Conservation (phyloP, 2,888 invertebrate species). For the Liopterus haemorrhoidalis region DNA sequence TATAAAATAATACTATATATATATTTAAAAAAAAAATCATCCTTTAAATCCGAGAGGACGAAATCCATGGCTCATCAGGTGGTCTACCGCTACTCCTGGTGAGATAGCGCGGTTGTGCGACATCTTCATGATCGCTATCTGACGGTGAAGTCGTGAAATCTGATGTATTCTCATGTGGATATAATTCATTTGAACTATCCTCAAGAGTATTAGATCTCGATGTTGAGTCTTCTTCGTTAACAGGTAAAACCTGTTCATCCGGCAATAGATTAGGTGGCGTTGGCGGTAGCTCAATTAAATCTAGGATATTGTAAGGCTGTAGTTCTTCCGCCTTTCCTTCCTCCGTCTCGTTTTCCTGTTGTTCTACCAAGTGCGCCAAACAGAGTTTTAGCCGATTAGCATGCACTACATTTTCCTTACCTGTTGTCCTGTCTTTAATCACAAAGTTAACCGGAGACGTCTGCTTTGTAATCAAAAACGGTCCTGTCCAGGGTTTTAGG, state of each 20-base stretch:
- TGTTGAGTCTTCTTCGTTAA: too few species aligned
- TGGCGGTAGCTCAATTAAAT: too few species aligned
- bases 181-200: too few species aligned
- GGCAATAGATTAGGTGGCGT: too few species aligned
- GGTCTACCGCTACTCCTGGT: conserved; percentile 9
- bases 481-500: conserved; percentile 6
- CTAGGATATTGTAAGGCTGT: too few species aligned
- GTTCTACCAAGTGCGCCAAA: background rate
- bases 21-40: background rate
- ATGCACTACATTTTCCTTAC: conserved; percentile 12
- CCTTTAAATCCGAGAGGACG: conserved; percentile 8
- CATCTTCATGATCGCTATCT: too few species aligned
- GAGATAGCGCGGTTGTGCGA: background rate
- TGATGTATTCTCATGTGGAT: too few species aligned
- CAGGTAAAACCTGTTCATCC: too few species aligned
- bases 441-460: conserved; percentile 12
- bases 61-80: conserved; percentile 10
- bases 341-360: too few species aligned
- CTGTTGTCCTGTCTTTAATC: conserved; percentile 3
- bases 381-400: conserved; percentile 9
- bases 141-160: too few species aligned
- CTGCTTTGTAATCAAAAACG: conserved; percentile 8
- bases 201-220: too few species aligned
- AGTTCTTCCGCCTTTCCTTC: too few species aligned
- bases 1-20: conserved; percentile 1